A percentile compares a stretch with the other conserved stretches of the same genome.
Conservation (phyloP, 2,888 invertebrate species). For the Bembecia ichneumoniformis region DNA sequence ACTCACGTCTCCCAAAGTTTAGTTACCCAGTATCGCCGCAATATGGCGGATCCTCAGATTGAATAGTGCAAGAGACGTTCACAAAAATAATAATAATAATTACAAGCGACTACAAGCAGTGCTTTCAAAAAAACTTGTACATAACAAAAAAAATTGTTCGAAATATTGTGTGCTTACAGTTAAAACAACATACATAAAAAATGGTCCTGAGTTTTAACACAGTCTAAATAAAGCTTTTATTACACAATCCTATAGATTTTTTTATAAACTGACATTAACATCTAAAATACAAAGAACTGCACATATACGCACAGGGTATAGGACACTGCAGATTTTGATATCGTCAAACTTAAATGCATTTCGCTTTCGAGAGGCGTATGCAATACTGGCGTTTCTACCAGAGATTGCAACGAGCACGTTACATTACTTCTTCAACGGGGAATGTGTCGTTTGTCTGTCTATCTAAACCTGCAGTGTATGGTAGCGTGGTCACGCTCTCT, state of each 20-base stretch:
- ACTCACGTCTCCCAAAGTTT: constrained; percentile 2
- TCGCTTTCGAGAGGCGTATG: neutral
- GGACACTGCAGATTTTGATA: constrained; percentile 57
- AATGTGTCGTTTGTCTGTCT: constrained; percentile 39
- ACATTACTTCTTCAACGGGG: constrained; percentile 22
- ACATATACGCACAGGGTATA: constrained; percentile 59
- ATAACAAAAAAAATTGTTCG: constrained; percentile 33
- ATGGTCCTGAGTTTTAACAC: constrained; percentile 69
- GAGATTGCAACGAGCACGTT: neutral
- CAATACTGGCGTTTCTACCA: too few species aligned
- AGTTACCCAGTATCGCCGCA: neutral
- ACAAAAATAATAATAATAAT: constrained; percentile 13
- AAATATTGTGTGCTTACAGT: constrained; percentile 52
- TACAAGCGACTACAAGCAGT: constrained; percentile 61
- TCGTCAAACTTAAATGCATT: constrained; percentile 13
- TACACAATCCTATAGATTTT: constrained; percentile 41
- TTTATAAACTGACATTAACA: constrained; percentile 29
- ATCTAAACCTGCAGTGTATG: constrained; percentile 55
- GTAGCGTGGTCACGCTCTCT: constrained; percentile 63
- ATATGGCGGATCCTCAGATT: constrained; percentile 10
- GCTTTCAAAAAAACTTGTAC: constrained; percentile 40
- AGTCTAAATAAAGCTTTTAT: constrained; percentile 61
- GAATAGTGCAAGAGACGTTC: constrained; percentile 23
- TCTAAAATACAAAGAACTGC: constrained; percentile 41
- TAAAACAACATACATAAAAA: constrained; percentile 34